Evolutionary conservation across 2,113 vertebrate genomes (phyloP).

Genomic region (Pteropus alecto): DNA sequence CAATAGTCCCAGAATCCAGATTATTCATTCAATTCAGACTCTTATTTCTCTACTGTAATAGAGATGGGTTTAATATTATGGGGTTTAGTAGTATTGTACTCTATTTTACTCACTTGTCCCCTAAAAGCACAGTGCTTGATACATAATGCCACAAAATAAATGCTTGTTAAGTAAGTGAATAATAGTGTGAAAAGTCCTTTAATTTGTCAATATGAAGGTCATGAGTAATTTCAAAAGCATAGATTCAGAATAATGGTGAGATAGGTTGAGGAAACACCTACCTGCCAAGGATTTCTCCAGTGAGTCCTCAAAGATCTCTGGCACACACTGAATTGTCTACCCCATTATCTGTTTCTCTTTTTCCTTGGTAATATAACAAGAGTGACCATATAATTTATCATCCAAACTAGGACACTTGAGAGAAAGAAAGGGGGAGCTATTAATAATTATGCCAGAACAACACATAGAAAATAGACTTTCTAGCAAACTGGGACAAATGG

Average conservation of each 20-base stretch:
- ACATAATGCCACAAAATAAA: not conserved
- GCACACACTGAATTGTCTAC: not conserved
- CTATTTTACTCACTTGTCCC: not conserved
- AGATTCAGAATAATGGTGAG: not conserved
- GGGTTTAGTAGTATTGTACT: not conserved
- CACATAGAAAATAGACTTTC: not conserved
- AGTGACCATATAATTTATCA: conserved; percentile 50
- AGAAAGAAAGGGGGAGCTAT: conserved; percentile 10
- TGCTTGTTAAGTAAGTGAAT: not conserved
- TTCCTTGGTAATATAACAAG: conserved; percentile 36
- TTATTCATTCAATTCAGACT: not conserved
- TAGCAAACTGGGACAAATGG: not conserved
- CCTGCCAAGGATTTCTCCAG: not conserved
- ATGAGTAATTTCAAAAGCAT: not conserved
- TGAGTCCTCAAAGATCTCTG: not conserved
- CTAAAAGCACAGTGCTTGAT: not conserved
- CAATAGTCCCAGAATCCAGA: not conserved
- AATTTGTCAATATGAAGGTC: not conserved
- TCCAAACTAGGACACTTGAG: conserved; percentile 30
- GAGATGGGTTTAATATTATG: not conserved
- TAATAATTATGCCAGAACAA: conserved; percentile 49
- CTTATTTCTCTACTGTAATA: not conserved
- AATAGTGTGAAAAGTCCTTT: not conserved
- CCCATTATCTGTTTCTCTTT: not conserved
- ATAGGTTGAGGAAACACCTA: not conserved